phyloP scores from a whole-genome alignment of 2,888 invertebrate species.

The Ectemnius continuus region DNA sequence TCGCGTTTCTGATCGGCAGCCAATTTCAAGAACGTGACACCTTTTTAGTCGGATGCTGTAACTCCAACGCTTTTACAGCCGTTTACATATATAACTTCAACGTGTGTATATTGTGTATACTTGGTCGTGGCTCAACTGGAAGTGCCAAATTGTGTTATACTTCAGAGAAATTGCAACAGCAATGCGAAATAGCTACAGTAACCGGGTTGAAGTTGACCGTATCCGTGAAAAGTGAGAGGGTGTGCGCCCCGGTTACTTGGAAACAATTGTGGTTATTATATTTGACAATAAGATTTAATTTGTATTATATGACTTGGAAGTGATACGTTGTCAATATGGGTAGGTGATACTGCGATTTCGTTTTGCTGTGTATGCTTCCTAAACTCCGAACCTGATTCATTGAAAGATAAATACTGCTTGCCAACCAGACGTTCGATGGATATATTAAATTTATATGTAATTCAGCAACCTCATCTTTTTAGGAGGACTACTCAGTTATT shows the following conservation, averaged over 20 bases:
- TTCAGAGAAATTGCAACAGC: conserved; percentile 38
- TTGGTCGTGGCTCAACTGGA: too few species aligned
- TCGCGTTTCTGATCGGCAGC: too few species aligned
- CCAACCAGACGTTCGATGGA: not conserved
- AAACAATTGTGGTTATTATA: conserved; percentile 51
- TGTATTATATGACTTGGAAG: conserved; percentile 65
- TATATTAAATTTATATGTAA: not conserved
- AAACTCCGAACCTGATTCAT: not conserved
- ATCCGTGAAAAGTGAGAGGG: conserved; percentile 49
- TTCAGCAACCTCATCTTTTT: conserved; percentile 70
- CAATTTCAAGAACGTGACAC: too few species aligned
- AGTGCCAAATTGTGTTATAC: conserved; percentile 22
- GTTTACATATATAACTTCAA: too few species aligned
- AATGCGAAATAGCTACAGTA: conserved; percentile 44
- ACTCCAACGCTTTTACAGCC: too few species aligned
- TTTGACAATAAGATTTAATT: conserved; percentile 61
- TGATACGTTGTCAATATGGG: conserved; percentile 64
- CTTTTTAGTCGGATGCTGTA: too few species aligned
- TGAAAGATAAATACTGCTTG: conserved; percentile 34
- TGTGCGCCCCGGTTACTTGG: conserved; percentile 57
- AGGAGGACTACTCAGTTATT: conserved; percentile 98
- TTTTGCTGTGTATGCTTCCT: conserved; percentile 3
- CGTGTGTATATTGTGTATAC: too few species aligned
- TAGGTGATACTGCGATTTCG: conserved; percentile 50
- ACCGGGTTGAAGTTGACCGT: conserved; percentile 28